These are phyloP conservation scores for Petrophora chlorosata DNA, from an alignment of 2,888 invertebrate genomes.

Conservation along the genomic window DNA sequence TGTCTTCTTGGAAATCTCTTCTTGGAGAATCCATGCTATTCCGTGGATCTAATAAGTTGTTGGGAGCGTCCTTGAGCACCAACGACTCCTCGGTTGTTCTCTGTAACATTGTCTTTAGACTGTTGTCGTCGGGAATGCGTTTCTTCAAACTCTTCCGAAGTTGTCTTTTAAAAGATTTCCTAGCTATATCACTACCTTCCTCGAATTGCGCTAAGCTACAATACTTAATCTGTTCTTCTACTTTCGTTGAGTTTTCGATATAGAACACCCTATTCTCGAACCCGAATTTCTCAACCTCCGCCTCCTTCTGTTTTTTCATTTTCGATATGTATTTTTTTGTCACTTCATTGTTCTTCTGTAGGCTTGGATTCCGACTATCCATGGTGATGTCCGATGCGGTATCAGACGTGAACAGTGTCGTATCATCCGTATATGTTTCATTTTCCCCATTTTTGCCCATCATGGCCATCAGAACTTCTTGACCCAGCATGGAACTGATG, in stretches of 20 bases:
- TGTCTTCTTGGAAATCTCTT: slow-evolving; percentile 20
- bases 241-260: slow-evolving; percentile 75
- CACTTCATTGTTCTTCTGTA: slow-evolving; percentile 84
- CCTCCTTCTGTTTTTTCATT: slow-evolving; percentile 67
- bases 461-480: slow-evolving; percentile 87
- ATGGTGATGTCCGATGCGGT: slow-evolving; percentile 78
- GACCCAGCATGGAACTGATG: slow-evolving; percentile 89
- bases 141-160: slow-evolving; percentile 75
- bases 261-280: slow-evolving; percentile 89
- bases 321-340: slow-evolving; percentile 83
- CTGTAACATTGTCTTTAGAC: slow-evolving; percentile 61
- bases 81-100: slow-evolving; percentile 61
- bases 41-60: slow-evolving; percentile 24
- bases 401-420: slow-evolving; percentile 86
- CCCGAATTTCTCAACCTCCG: slow-evolving; percentile 84
- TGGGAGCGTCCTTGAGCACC: slow-evolving; percentile 42
- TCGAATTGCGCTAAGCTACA: slow-evolving; percentile 92
- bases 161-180: slow-evolving; percentile 88
- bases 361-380: slow-evolving; percentile 79
- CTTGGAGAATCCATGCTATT: slow-evolving; percentile 30
- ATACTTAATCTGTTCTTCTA: slow-evolving; percentile 86
- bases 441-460: slow-evolving; percentile 84
- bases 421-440: slow-evolving; percentile 89
- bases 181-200: slow-evolving; percentile 92
- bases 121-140: slow-evolving; percentile 57